Conservation (phyloP, 2,888 invertebrate species). For the Tachina fera region DNA sequence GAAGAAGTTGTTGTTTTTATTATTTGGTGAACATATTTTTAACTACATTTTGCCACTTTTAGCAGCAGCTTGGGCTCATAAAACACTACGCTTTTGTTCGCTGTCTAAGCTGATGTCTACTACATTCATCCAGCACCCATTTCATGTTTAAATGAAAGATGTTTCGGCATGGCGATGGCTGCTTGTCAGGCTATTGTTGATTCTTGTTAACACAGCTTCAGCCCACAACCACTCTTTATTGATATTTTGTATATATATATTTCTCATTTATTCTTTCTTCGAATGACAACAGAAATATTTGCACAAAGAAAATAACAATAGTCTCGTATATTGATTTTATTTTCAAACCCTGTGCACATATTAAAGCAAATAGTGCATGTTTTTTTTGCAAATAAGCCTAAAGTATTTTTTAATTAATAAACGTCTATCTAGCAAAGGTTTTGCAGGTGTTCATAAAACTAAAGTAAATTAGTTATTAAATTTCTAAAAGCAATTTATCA, state of each 20-base stretch:
- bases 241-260: slow-evolving; percentile 36
- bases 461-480: not conserved
- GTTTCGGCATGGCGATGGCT: not conserved
- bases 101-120: not conserved
- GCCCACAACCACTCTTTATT: slow-evolving; percentile 63
- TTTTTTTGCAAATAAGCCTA: not conserved
- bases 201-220: slow-evolving; percentile 38
- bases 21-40: slow-evolving; percentile 68
- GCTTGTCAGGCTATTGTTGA: slow-evolving; percentile 42
- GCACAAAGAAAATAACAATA: slow-evolving; percentile 45
- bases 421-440: not conserved
- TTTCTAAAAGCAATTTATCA: not conserved
- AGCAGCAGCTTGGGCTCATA: slow-evolving; percentile 29
- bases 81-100: slow-evolving; percentile 24
- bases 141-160: slow-evolving; percentile 7
- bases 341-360: not conserved
- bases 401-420: slow-evolving; percentile 17
- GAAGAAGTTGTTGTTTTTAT: slow-evolving; percentile 23
- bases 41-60: slow-evolving; percentile 53
- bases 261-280: slow-evolving; percentile 29
- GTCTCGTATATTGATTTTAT: not conserved
- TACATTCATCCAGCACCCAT: slow-evolving; percentile 36
- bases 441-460: slow-evolving; percentile 1
- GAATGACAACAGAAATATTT: slow-evolving; percentile 52
- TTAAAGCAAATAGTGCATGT: not conserved